Evolutionary conservation across 2,888 invertebrate genomes (phyloP).

Genomic region (Drosophila mercatorum): DNA sequence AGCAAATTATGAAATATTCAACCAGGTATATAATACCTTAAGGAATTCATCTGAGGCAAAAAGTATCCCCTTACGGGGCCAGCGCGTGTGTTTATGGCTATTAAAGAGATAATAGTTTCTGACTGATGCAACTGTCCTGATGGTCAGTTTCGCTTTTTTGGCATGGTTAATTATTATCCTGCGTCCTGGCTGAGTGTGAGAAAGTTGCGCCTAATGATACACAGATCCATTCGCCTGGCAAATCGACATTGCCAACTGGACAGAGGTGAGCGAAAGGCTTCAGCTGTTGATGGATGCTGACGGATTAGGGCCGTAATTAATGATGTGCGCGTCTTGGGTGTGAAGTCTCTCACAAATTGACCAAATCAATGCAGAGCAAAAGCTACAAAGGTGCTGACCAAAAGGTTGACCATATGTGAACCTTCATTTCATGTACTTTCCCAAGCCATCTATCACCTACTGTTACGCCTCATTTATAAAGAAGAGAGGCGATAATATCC

Average conservation of each 20-base stretch:
- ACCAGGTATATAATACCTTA: constrained; percentile 56
- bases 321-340: constrained; percentile 61
- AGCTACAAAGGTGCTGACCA: constrained; percentile 43
- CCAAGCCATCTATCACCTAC: constrained; percentile 16
- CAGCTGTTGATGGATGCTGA: constrained; percentile 70
- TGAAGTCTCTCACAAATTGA: constrained; percentile 59
- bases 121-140: constrained; percentile 66
- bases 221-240: constrained; percentile 21
- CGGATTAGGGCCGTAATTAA: constrained; percentile 82
- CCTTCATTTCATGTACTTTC: constrained; percentile 25
- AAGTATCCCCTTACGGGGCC: constrained; percentile 76
- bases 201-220: constrained; percentile 71
- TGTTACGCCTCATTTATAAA: neutral
- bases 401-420: constrained; percentile 22
- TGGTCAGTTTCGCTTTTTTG: constrained; percentile 82
- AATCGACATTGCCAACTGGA: constrained; percentile 29
- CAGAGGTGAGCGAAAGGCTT: constrained; percentile 61
- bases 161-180: constrained; percentile 82
- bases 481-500: neutral
- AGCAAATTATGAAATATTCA: constrained; percentile 63
- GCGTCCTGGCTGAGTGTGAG: constrained; percentile 72
- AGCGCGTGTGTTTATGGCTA: constrained; percentile 83
- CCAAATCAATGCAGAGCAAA: constrained; percentile 53
- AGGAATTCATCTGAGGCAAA: constrained; percentile 42
- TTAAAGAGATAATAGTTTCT: constrained; percentile 82